Base-by-base conservation (phyloP, 2,888 invertebrate genomes). In the Malthinus flaveolus region DNA sequence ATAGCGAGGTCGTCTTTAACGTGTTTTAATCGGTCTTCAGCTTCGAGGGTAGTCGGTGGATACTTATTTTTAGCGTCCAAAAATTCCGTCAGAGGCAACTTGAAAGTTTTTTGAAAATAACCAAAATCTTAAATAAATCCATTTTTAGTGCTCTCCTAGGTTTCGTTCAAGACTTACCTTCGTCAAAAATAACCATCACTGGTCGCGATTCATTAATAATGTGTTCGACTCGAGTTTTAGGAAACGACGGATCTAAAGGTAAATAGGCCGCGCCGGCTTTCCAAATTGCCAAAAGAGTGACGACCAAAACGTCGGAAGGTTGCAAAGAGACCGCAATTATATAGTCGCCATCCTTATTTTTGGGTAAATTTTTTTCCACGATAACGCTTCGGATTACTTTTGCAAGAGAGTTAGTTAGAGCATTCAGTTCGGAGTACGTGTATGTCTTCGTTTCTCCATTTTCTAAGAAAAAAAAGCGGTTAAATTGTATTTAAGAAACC, bases 211-310 rank as follows among this genome's bases (percentile, higher is more conserved):
- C 93, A 12, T 82, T 79, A 9, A 93, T 74, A 51, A 94, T 93
- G 70, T 93, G 91, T 12, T 85, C 82, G 42, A 93, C 84, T 65
- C 94, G 83, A 1, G 85, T 83, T 23, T 83, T 83, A 0, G 94
- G 93, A 65, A 84, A 84, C 33, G 82, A 83, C 0, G 87, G 85
- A 73, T 93, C 93, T 68, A 95, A 81, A 0, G 95, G 94, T 50
- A 94, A 80, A 78, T 95, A 95, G 0, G 93, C 90, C 10, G 89
- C 90, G 0, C 94, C 93, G 0, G 89, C 82, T 78, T 93, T 93
- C 85, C 91, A 87, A 49, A 89, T 85, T 0, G 90, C 86, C 60
- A 94, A 75, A 12, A 95, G 77, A 0, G 87, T 79, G 32, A 85
- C 80, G 7, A 93, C 83, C 55, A 90, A 73, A 34, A 79, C 83